Evolutionary conservation across 2,113 vertebrate genomes (phyloP).

Genomic region (Oncorhynchus keta): DNA sequence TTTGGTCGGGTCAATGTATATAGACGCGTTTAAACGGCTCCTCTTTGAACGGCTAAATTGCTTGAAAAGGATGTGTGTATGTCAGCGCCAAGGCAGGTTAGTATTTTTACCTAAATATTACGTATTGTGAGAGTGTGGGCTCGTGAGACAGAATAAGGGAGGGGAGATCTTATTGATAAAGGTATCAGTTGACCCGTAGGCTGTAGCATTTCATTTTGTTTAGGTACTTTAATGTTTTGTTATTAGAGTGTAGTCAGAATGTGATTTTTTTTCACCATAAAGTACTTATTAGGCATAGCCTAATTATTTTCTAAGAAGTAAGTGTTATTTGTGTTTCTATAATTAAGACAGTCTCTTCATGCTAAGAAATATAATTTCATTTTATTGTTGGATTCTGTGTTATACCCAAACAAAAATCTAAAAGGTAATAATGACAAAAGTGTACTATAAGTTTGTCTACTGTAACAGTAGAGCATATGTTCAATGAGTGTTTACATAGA

Average conservation of each 20-base stretch:
- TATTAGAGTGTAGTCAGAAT: neutral
- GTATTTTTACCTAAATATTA: slow-evolving; percentile 64
- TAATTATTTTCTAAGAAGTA: no score
- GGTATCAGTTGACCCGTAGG: slow-evolving; percentile 12
- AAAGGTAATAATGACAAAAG: no score
- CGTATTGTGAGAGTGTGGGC: slow-evolving; percentile 22
- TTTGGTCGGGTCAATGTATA: slow-evolving; percentile 75
- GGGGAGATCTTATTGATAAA: slow-evolving; percentile 41
- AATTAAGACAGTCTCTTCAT: no score
- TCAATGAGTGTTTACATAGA: neutral
- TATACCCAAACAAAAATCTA: no score
- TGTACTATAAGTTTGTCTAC: no score
- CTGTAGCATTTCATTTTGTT: neutral
- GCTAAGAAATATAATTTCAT: no score
- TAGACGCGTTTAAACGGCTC: slow-evolving; percentile 81
- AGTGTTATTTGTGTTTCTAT: no score
- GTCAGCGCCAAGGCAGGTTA: slow-evolving; percentile 78
- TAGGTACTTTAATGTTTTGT: neutral
- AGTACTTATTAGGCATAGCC: no score
- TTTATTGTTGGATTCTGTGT: no score
- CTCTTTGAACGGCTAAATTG: slow-evolving; percentile 77
- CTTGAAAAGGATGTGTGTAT: slow-evolving; percentile 81
- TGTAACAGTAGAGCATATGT: no score
- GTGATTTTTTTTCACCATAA: neutral
- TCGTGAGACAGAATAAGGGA: slow-evolving; percentile 22